These are phyloP conservation scores for Eulemur rubriventer DNA, from an alignment of 2,797 vertebrate species.

Conservation along the genomic window DNA sequence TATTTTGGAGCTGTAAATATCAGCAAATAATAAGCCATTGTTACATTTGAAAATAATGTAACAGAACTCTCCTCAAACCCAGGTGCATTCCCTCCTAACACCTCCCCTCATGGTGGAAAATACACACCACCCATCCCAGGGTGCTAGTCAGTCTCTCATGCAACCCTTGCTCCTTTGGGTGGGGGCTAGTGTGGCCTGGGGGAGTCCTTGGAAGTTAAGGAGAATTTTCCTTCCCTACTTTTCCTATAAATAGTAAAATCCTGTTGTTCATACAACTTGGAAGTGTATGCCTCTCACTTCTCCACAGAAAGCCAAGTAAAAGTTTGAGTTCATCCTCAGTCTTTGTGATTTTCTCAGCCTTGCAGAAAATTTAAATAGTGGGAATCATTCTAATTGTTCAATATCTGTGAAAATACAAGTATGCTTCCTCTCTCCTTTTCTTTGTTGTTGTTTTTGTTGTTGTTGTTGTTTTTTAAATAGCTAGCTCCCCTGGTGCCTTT, in stretches of 20 bases:
- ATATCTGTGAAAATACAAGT: neutral
- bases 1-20: neutral
- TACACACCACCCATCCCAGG: too few species aligned
- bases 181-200: accelerated
- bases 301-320: neutral
- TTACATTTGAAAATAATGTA: neutral
- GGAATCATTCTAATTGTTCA: neutral
- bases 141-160: neutral
- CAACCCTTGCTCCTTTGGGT: neutral
- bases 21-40: neutral
- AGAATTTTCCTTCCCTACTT: neutral
- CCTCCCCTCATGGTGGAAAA: neutral
- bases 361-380: neutral
- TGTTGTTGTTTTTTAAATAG: neutral
- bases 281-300: neutral
- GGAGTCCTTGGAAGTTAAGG: neutral
- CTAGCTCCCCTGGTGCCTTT: neutral
- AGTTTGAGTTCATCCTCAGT: neutral
- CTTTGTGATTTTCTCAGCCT: neutral
- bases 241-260: neutral
- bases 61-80: neutral
- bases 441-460: neutral
- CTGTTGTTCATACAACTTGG: neutral
- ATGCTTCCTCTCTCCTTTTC: neutral
- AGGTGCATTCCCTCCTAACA: neutral